Percentiles rank a stretch among this genome's conserved stretches.
phyloP scores from a whole-genome alignment of 2,888 invertebrate species.

The Drosophila maculinotata region DNA sequence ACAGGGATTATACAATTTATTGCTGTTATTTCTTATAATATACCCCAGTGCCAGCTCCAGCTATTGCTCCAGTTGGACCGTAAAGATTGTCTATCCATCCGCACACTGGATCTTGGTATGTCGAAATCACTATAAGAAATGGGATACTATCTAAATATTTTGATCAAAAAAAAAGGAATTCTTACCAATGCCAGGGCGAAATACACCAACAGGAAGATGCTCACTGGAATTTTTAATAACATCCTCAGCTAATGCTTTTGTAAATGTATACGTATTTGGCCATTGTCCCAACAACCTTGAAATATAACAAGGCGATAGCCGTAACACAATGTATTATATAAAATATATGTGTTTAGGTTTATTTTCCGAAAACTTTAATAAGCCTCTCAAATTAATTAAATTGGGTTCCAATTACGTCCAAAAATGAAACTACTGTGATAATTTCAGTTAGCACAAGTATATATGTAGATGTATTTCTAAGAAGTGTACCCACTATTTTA shows the following conservation, averaged over 20 bases:
- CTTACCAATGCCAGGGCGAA: conserved; percentile 27
- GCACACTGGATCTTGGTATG: conserved; percentile 89
- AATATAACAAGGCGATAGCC: neutral
- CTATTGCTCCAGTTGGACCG: conserved; percentile 92
- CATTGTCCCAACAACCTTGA: conserved; percentile 84
- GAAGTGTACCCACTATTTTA: too few relatives aligned
- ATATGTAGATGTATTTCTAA: too few relatives aligned
- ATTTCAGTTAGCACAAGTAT: too few relatives aligned
- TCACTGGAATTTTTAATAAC: conserved; percentile 5
- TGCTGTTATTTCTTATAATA: neutral
- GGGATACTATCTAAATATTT: neutral
- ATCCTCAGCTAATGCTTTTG: conserved; percentile 88
- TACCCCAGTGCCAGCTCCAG: conserved; percentile 85
- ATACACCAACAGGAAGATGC: conserved; percentile 10
- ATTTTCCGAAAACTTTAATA: too few relatives aligned
- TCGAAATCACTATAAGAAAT: conserved; percentile 13
- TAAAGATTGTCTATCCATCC: conserved; percentile 97
- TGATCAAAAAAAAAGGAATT: neutral
- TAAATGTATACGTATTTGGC: conserved; percentile 96
- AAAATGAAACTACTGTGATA: too few relatives aligned
- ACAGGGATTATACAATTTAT: neutral
- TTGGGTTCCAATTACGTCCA: too few relatives aligned
- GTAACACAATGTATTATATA: too few relatives aligned
- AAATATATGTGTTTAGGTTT: too few relatives aligned
- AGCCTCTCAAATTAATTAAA: too few relatives aligned